Conservation (phyloP, 2,797 vertebrate species). For the Pyrocephalus nanus region DNA sequence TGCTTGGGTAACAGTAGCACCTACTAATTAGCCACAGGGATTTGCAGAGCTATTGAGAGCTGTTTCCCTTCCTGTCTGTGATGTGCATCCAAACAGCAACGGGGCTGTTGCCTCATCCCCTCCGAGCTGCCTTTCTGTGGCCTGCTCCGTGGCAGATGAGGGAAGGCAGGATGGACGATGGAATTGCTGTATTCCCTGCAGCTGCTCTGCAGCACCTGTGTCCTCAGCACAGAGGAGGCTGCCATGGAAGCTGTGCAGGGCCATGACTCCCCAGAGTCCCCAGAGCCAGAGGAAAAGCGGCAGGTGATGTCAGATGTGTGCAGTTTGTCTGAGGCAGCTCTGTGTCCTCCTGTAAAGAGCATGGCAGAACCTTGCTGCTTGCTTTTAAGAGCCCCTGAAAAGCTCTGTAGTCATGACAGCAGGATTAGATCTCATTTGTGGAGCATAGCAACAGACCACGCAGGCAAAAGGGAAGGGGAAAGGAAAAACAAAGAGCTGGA, state of each 20-base stretch:
- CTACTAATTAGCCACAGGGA: not conserved
- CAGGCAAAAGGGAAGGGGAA: not conserved
- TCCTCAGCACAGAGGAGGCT: not conserved
- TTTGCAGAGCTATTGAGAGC: not conserved
- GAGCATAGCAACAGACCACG: conserved; percentile 42
- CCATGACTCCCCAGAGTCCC: not conserved
- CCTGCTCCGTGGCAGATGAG: not conserved
- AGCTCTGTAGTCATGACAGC: conserved; percentile 64
- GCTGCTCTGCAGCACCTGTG: not conserved
- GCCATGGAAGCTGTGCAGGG: not conserved
- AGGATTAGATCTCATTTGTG: conserved; percentile 60
- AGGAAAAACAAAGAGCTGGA: conserved; percentile 48
- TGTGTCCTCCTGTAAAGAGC: conserved; percentile 24
- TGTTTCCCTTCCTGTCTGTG: not conserved
- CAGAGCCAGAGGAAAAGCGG: not conserved
- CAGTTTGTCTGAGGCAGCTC: not conserved
- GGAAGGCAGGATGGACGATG: not conserved
- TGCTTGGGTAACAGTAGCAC: not conserved
- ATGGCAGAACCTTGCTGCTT: conserved; percentile 46
- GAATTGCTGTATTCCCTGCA: not conserved
- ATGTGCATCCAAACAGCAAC: not conserved
- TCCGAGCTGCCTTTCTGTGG: conserved; percentile 10
- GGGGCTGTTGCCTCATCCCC: not conserved
- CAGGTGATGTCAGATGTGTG: not conserved
- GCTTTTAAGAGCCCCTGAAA: conserved; percentile 57